These are phyloP conservation scores for Archilochus colubris DNA, from an alignment of 2,113 vertebrate genomes.

Conservation along the genomic window DNA sequence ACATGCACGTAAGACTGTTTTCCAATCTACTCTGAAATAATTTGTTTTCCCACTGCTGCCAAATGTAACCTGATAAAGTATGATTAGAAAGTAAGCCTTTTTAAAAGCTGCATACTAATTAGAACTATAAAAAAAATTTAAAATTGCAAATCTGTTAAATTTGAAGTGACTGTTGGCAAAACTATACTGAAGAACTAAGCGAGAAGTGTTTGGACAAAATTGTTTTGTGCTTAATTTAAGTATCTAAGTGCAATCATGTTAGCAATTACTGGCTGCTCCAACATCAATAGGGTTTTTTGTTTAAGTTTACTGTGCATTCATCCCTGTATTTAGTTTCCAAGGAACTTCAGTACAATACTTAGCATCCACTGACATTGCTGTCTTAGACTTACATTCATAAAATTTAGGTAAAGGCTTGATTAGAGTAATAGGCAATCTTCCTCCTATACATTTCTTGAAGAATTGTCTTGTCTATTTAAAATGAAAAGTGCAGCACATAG, in stretches of 20 bases:
- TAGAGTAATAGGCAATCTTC: background rate
- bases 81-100: background rate
- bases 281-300: background rate
- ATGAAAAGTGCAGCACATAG: background rate
- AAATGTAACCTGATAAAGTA: background rate
- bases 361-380: background rate
- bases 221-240: background rate
- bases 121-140: background rate
- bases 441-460: background rate
- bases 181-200: background rate
- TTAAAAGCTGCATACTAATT: background rate
- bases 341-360: background rate
- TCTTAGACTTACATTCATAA: background rate
- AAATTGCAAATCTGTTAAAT: background rate
- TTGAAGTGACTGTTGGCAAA: background rate
- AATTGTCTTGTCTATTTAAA: background rate
- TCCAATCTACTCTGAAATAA: background rate
- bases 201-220: background rate
- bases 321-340: background rate
- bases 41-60: background rate
- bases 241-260: background rate
- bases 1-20: background rate
- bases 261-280: background rate
- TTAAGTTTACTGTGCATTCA: background rate
- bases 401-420: background rate